These are phyloP conservation scores for Tiliacea citrago DNA, from an alignment of 2,888 invertebrate genomes.

Conservation along the genomic window DNA sequence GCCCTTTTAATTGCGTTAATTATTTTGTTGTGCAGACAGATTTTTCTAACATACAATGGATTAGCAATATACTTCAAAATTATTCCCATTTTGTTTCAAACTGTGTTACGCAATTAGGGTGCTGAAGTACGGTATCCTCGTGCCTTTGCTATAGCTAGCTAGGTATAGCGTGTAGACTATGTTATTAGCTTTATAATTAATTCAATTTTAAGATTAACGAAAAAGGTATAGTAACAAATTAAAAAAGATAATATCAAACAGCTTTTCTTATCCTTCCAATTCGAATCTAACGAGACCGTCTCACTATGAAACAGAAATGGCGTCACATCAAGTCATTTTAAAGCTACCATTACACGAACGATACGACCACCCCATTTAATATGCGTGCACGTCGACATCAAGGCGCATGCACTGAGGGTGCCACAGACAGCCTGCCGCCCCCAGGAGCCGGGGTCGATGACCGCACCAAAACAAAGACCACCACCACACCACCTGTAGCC, in stretches of 20 bases:
- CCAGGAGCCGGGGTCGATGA: constrained; percentile 76
- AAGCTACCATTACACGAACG: constrained; percentile 27
- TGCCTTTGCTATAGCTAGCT: background rate
- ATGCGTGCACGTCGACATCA: constrained; percentile 66
- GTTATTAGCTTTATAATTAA: background rate
- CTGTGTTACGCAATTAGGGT: no score
- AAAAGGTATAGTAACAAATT: background rate
- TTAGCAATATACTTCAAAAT: no score
- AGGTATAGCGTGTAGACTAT: background rate
- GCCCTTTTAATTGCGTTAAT: no score
- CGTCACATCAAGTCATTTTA: constrained; percentile 11
- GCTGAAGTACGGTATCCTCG: background rate
- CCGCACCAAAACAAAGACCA: constrained; percentile 85
- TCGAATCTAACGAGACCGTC: background rate
- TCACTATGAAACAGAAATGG: constrained; percentile 9
- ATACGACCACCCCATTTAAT: constrained; percentile 63
- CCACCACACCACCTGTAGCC: constrained; percentile 83
- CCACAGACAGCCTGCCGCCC: constrained; percentile 81
- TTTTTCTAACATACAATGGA: no score
- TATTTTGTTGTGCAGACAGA: no score
- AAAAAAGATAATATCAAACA: background rate
- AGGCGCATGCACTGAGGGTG: constrained; percentile 80
- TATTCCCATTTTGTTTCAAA: no score
- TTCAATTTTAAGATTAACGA: background rate
- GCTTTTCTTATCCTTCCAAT: background rate